Conservation (phyloP, 2,797 vertebrate genomes). For the Poecilia gillii region DNA sequence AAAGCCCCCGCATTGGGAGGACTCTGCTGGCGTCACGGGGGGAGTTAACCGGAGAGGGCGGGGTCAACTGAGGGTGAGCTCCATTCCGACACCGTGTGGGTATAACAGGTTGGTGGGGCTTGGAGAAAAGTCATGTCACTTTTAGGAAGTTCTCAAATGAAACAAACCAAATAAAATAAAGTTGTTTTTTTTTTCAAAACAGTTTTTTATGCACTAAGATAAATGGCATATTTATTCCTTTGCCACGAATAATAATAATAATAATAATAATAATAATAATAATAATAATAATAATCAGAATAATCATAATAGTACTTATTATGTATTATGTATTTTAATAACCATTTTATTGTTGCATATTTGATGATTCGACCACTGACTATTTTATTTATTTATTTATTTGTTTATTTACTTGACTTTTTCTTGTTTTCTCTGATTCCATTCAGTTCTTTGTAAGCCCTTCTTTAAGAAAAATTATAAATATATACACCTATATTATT, state of each 20-base stretch:
- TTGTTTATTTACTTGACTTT: not conserved
- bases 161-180: not conserved
- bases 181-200: too few relatives aligned
- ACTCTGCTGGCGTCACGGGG: constrained; percentile 58
- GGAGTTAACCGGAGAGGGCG: constrained; percentile 60
- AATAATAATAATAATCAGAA: too few relatives aligned
- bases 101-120: not conserved
- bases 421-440: not conserved
- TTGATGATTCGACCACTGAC: too few relatives aligned
- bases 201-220: too few relatives aligned
- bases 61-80: constrained; percentile 32
- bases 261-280: too few relatives aligned
- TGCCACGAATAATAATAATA: too few relatives aligned
- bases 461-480: too few relatives aligned
- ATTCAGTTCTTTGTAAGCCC: not conserved
- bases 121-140: not conserved
- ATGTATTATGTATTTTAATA: too few relatives aligned
- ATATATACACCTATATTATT: too few relatives aligned
- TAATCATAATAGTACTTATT: too few relatives aligned
- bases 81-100: constrained; percentile 19
- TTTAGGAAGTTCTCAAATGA: not conserved
- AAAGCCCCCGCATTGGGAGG: constrained; percentile 65
- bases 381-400: too few relatives aligned
- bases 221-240: not conserved
- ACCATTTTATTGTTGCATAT: too few relatives aligned